Percentiles rank a stretch among this genome's conserved stretches.
Conservation (phyloP, 2,888 invertebrate species). For the Melitaea athalia region DNA sequence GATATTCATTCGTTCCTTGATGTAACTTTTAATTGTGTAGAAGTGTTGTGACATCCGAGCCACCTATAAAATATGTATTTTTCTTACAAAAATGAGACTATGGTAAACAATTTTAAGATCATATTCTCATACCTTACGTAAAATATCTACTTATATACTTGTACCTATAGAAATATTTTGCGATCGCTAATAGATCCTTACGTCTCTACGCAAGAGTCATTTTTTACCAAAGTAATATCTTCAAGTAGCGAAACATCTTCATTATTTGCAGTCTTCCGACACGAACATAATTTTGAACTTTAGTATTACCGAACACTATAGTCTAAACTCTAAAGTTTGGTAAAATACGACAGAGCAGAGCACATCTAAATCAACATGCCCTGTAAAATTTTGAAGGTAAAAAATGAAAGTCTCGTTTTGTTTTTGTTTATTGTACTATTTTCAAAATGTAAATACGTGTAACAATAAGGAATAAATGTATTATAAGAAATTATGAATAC, state of each 20-base stretch:
- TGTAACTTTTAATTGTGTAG: slow-evolving; percentile 13
- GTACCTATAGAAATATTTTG: slow-evolving; percentile 19
- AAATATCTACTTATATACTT: slow-evolving; percentile 21
- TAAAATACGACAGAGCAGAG: slow-evolving; percentile 52
- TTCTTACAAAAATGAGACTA: slow-evolving; percentile 41
- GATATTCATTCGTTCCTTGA: slow-evolving; percentile 21
- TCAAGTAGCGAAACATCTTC: slow-evolving; percentile 32
- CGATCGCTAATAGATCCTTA: slow-evolving; percentile 45
- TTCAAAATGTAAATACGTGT: slow-evolving; percentile 75
- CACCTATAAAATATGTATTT: slow-evolving; percentile 29
- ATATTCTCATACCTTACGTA: slow-evolving; percentile 37
- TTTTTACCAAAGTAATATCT: slow-evolving; percentile 71
- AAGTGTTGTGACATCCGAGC: slow-evolving; percentile 42
- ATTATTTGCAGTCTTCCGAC: slow-evolving; percentile 58
- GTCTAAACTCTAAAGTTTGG: slow-evolving; percentile 55
- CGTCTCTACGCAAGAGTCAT: slow-evolving; percentile 50
- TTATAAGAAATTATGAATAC: slow-evolving; percentile 80
- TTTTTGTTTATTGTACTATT: slow-evolving; percentile 75
- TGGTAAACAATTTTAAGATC: slow-evolving; percentile 36
- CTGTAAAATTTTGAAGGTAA: slow-evolving; percentile 51
- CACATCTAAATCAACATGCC: slow-evolving; percentile 52
- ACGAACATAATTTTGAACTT: slow-evolving; percentile 47
- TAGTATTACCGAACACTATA: slow-evolving; percentile 50
- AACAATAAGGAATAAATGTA: slow-evolving; percentile 74
- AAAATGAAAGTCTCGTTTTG: slow-evolving; percentile 70